Evolutionary conservation across 2,113 vertebrate genomes (phyloP).

Genomic region (Onychostoma macrolepis): DNA sequence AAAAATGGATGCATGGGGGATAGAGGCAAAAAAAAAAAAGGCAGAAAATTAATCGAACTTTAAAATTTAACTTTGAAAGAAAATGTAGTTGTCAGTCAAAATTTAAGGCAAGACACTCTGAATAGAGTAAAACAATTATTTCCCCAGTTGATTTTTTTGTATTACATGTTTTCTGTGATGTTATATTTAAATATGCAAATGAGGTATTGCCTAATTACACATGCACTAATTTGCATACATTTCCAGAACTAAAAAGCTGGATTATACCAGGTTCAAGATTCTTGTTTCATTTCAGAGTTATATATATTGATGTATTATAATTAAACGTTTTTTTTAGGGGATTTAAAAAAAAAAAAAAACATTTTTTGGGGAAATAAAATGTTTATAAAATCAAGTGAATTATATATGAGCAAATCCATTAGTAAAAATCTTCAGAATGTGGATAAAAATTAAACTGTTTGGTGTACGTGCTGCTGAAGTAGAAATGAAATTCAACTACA

Average conservation of each 20-base stretch:
- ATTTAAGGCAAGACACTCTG: background rate
- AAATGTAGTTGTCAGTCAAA: background rate
- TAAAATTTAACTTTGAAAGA: background rate
- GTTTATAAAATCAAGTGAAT: no score
- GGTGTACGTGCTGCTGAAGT: no score
- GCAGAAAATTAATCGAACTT: background rate
- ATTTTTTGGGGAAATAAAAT: no score
- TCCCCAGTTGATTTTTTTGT: background rate
- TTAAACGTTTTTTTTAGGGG: background rate
- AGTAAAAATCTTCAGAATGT: no score
- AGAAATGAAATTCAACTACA: no score
- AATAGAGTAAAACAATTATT: background rate
- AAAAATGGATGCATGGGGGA: conserved; percentile 1
- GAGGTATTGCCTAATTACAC: background rate
- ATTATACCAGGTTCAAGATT: background rate
- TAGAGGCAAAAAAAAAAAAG: background rate
- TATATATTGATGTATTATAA: background rate
- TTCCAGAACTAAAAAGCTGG: background rate
- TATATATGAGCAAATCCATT: no score
- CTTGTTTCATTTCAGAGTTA: background rate
- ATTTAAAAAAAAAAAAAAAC: no score
- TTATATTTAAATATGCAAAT: background rate
- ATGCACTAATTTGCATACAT: background rate
- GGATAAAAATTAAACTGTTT: no score
- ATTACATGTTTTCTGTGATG: background rate